Percentiles rank a stretch among this genome's conserved stretches.
These are phyloP conservation scores for Malurus elegans DNA, from an alignment of 2,113 vertebrate species.

Conservation along the genomic window DNA sequence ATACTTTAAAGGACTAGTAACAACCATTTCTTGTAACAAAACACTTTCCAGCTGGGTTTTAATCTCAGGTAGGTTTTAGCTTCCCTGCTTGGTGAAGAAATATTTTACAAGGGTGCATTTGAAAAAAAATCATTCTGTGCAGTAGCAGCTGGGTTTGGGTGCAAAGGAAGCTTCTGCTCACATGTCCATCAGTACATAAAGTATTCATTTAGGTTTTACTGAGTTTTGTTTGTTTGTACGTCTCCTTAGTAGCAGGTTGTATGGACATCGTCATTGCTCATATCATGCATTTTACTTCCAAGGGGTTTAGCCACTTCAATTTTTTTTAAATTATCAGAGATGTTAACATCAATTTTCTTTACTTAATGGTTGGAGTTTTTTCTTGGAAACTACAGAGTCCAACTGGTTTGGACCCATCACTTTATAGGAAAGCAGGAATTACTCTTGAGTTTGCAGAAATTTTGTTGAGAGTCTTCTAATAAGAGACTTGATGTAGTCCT, in stretches of 20 bases:
- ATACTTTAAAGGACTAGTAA: not conserved
- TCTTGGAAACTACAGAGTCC: not conserved
- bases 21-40: not conserved
- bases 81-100: not conserved
- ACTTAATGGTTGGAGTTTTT: not conserved
- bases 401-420: not conserved
- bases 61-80: not conserved
- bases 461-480: not conserved
- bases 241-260: not conserved
- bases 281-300: not conserved
- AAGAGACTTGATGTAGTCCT: not conserved
- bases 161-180: not conserved
- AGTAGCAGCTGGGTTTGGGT: not conserved
- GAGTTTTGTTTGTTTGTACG: not conserved
- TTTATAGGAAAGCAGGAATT: not conserved
- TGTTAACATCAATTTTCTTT: not conserved
- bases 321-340: not conserved
- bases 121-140: fast-evolving
- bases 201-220: not conserved
- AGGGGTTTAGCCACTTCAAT: not conserved
- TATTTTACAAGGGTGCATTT: not conserved
- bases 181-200: fast-evolving
- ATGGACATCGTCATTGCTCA: not conserved
- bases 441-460: not conserved
- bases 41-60: not conserved